Conservation (phyloP, 1,140 invertebrate species). For the Leptinotarsa lineolata region DNA sequence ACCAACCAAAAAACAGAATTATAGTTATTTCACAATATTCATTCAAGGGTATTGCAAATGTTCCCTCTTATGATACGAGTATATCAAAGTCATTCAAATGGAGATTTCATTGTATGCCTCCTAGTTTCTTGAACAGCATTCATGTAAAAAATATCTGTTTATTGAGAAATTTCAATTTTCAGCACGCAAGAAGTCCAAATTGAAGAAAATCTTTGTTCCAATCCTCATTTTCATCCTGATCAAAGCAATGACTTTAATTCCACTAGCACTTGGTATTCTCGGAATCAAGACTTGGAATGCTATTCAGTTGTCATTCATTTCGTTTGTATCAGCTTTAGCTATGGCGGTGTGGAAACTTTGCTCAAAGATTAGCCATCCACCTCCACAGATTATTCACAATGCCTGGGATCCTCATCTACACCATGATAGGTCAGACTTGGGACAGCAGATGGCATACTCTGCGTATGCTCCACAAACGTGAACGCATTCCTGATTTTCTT, state of each 20-base stretch:
- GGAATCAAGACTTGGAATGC: slow-evolving; percentile 86
- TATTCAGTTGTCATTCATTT: slow-evolving; percentile 83
- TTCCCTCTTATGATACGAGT: too few relatives aligned
- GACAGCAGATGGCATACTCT: slow-evolving; percentile 73
- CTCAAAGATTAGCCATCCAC: slow-evolving; percentile 79
- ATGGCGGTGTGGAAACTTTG: slow-evolving; percentile 84
- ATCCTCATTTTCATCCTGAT: slow-evolving; percentile 80
- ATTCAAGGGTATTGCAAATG: too few relatives aligned
- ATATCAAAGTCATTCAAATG: too few relatives aligned
- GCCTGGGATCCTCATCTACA: slow-evolving; percentile 51
- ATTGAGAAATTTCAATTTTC: slow-evolving; percentile 52
- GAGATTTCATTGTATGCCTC: too few relatives aligned
- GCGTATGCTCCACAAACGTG: slow-evolving; percentile 60
- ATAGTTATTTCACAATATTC: too few relatives aligned
- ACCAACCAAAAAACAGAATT: too few relatives aligned
- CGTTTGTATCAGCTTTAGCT: slow-evolving; percentile 79
- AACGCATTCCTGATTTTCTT: too few relatives aligned
- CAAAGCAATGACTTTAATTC: slow-evolving; percentile 82
- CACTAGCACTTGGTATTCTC: slow-evolving; percentile 78
- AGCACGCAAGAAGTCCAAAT: slow-evolving; percentile 72
- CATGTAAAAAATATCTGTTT: too few relatives aligned
- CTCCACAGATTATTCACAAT: slow-evolving; percentile 61
- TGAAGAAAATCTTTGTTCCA: slow-evolving; percentile 82
- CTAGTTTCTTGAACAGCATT: too few relatives aligned
- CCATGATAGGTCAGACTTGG: slow-evolving; percentile 60